Evolutionary conservation across 2,113 vertebrate species (phyloP).

Genomic region (Ceyx melanurus): DNA sequence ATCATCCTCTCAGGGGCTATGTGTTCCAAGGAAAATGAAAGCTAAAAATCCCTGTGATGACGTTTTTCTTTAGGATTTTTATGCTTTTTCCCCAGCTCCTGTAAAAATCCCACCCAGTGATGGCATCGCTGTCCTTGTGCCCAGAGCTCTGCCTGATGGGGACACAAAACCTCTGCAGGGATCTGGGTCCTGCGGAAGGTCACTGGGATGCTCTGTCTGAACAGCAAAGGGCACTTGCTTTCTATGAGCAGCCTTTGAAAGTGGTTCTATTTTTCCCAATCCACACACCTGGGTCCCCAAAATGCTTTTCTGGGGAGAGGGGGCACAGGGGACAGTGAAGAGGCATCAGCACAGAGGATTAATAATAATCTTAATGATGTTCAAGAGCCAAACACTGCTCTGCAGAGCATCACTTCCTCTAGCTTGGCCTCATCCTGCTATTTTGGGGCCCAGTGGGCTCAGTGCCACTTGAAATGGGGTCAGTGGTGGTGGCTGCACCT

Average conservation of each 20-base stretch:
- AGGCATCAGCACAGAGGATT: fast-evolving
- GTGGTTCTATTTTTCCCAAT: not conserved
- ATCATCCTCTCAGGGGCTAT: no score
- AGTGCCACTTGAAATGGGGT: not conserved
- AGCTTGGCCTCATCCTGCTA: not conserved
- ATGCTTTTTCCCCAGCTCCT: not conserved
- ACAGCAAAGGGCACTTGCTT: not conserved
- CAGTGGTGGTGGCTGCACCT: not conserved
- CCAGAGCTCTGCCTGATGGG: fast-evolving
- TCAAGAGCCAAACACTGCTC: not conserved
- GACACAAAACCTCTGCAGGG: not conserved
- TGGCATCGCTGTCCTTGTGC: fast-evolving
- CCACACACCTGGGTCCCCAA: not conserved
- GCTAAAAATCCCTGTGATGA: fast-evolving
- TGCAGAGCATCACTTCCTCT: not conserved
- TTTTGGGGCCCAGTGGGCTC: fast-evolving
- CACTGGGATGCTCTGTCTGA: not conserved
- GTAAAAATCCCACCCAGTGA: not conserved
- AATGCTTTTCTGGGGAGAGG: not conserved
- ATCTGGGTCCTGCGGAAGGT: not conserved
- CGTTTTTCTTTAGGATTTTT: not conserved
- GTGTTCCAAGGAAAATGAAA: not conserved
- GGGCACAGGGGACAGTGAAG: not conserved
- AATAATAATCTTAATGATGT: fast-evolving
- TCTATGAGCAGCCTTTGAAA: not conserved